Evolutionary conservation across 1,140 invertebrate species (phyloP).

Genomic region (Pseudomyrmex flavicornis): DNA sequence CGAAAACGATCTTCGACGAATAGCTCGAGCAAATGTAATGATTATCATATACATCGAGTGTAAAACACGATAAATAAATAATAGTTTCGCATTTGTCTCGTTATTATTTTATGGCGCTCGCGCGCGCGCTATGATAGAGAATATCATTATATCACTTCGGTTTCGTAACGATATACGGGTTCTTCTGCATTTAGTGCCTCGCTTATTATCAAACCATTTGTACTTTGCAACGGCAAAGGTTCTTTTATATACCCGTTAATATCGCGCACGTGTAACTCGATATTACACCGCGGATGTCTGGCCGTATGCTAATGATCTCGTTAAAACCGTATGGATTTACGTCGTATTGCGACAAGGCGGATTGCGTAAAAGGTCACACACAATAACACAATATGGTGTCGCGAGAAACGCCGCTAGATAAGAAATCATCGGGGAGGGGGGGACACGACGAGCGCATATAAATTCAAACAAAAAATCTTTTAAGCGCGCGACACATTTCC

Average conservation of each 20-base stretch:
- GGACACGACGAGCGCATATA: slow-evolving; percentile 24
- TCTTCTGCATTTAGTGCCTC: too few species aligned
- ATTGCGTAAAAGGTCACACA: slow-evolving; percentile 25
- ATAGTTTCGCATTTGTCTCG: too few species aligned
- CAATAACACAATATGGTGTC: neutral
- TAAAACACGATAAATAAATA: too few species aligned
- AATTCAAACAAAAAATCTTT: slow-evolving; percentile 60
- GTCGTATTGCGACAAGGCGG: slow-evolving; percentile 11
- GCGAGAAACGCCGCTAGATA: slow-evolving; percentile 5
- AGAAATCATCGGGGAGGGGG: neutral
- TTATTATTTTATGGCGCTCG: too few species aligned
- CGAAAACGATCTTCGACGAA: neutral
- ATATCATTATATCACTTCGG: too few species aligned
- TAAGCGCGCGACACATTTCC: slow-evolving; percentile 47
- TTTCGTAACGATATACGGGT: too few species aligned
- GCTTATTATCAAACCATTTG: slow-evolving; percentile 26
- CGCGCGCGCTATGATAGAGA: too few species aligned
- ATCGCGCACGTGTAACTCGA: neutral
- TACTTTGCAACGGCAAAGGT: slow-evolving; percentile 9
- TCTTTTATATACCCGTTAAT: too few species aligned
- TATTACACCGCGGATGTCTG: neutral
- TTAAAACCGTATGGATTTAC: slow-evolving; percentile 46
- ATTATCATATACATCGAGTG: neutral
- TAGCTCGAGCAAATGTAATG: slow-evolving; percentile 5
- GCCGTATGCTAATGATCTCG: slow-evolving; percentile 56